Conservation (phyloP, 2,888 invertebrate species). For the Adelphocoris suturalis region DNA sequence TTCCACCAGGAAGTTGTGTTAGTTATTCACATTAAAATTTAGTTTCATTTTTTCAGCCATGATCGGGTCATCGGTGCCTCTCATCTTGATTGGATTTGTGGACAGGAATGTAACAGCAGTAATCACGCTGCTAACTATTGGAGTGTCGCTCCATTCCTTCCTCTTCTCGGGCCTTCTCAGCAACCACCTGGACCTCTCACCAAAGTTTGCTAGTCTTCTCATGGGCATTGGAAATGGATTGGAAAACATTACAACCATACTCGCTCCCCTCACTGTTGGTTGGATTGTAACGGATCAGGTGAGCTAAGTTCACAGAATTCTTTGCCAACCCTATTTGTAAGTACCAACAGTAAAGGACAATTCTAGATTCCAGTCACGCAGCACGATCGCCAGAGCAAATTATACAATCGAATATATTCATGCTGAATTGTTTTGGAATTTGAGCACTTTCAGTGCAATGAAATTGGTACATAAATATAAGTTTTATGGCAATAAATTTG, state of each 20-base stretch:
- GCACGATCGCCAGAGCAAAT: no score
- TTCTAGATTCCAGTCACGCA: no score
- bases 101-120: constrained; percentile 73
- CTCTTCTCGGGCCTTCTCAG: constrained; percentile 79
- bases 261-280: constrained; percentile 79
- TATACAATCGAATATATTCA: no score
- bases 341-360: no score
- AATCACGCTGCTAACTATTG: constrained; percentile 74
- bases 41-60: constrained; percentile 69
- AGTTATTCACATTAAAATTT: no score
- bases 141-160: constrained; percentile 77
- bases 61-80: constrained; percentile 78
- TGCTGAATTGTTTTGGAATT: no score
- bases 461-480: no score
- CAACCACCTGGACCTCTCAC: constrained; percentile 80
- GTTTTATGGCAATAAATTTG: no score
- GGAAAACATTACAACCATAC: constrained; percentile 79
- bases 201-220: constrained; percentile 80
- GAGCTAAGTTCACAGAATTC: constrained; percentile 65
- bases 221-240: constrained; percentile 80
- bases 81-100: constrained; percentile 78
- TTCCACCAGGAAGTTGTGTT: no score
- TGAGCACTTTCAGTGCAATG: no score
- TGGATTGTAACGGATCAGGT: constrained; percentile 78
- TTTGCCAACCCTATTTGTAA: not conserved